Evolutionary conservation across 1,140 invertebrate species (phyloP), one percentile per base, ranked within the genome.

Genomic region (Rhopalosiphum maidis): DNA sequence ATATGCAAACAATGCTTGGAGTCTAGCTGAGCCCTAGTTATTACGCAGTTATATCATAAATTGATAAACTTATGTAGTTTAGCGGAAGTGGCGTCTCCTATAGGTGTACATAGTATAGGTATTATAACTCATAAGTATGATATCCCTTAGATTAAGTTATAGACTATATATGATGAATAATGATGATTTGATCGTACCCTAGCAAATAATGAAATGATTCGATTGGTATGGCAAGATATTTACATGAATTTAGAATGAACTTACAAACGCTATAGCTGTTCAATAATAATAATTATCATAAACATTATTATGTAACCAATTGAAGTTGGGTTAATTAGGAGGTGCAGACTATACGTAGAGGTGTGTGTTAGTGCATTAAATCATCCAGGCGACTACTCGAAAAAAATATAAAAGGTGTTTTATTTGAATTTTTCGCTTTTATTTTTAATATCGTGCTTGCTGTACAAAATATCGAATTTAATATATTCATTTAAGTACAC

Each of bases 391-490:
- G 60, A 68, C 60, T 68, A 15, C 6, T 30, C 15, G 30, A n/a
- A 68, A 60, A 68, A n/a, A 18, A 68, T 77, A 5, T 18, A 77
- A 77, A n/a, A 35, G 15, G n/a, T 18, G 60, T 77, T 77, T 68
- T 21, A 77, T 77, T 77, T 51, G 48, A 51, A 8, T 55, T 55
- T 68, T 68, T 30, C 8, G 6, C 7, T 60, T 68, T 68, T 60
- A 8, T 60, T 30, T 11, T 68, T 68, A 3, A 68, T 30, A n/a
- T n/a, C 60, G 60, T 30, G 60, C n/a, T 68, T 68, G 30, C 30
- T 68, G 60, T n/a, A 68, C 25, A 68, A 68, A 68, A 68, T 68
- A 68, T 68, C 60, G 60, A 77, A 77, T 77, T 77, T 77, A 35
- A 77, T 77, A 35, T 77, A 77, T 77, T 77, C 60, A 77, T 77